These are phyloP conservation scores for Pararge aegeria DNA, from an alignment of 1,140 invertebrate genomes.

Conservation along the genomic window DNA sequence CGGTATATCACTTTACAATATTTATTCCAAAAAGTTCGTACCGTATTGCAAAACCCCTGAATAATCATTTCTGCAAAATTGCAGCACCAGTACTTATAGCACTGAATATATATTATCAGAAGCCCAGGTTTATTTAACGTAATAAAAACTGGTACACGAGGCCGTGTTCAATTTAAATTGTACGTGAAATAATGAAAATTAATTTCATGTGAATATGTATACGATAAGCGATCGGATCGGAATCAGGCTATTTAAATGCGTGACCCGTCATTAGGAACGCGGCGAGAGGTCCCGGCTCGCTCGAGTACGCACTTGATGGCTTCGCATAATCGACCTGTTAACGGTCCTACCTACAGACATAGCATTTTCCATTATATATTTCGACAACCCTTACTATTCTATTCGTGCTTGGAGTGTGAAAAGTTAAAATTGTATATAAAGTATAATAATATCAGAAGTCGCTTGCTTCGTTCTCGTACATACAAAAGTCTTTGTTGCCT, in stretches of 20 bases:
- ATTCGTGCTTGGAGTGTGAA: slow-evolving; percentile 5
- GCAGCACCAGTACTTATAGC: slow-evolving; percentile 5
- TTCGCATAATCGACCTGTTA: slow-evolving; percentile 69
- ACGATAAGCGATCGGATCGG: slow-evolving; percentile 49
- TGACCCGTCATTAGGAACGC: slow-evolving; percentile 66
- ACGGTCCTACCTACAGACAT: slow-evolving; percentile 46
- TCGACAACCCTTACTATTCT: slow-evolving; percentile 7
- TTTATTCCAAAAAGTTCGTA: neutral
- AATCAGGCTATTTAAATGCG: slow-evolving; percentile 73
- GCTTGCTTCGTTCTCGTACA: no score
- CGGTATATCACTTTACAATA: no score
- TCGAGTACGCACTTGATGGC: slow-evolving; percentile 55
- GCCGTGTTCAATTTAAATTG: slow-evolving; percentile 26
- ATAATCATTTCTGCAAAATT: slow-evolving; percentile 12
- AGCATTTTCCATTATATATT: slow-evolving; percentile 33
- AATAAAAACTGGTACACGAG: slow-evolving; percentile 13
- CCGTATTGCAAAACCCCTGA: slow-evolving; percentile 5
- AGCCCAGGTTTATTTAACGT: slow-evolving; percentile 38
- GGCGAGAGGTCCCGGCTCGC: slow-evolving; percentile 42
- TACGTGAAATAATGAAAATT: slow-evolving; percentile 36
- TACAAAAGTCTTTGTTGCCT: no score
- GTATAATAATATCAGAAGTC: neutral
- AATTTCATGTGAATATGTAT: slow-evolving; percentile 38
- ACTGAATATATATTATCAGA: slow-evolving; percentile 1
- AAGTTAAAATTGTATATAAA: neutral